These are phyloP conservation scores for Callocephalon fimbriatum DNA, from an alignment of 2,113 vertebrate genomes.

Conservation along the genomic window DNA sequence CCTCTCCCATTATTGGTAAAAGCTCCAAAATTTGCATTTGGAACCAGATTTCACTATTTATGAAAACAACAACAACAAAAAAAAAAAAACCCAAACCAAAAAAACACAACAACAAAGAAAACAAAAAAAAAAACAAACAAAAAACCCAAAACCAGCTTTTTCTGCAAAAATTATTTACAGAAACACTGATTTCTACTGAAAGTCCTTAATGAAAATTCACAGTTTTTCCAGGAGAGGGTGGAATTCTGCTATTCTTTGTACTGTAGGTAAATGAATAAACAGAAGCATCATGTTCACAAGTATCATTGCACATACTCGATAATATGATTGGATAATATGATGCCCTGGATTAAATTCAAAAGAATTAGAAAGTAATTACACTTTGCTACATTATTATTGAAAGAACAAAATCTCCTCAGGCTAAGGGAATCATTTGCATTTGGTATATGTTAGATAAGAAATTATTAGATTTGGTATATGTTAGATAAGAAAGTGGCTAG, in stretches of 20 bases:
- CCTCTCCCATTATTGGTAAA: not conserved
- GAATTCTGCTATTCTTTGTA: constrained; percentile 41
- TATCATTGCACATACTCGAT: not conserved
- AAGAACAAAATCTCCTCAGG: constrained; percentile 28
- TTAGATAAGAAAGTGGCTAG: constrained; percentile 50
- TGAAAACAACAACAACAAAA: not conserved
- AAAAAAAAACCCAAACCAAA: too few relatives aligned
- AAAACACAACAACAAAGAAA: not conserved
- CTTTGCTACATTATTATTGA: not conserved
- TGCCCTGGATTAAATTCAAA: constrained; percentile 38
- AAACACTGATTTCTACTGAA: not conserved
- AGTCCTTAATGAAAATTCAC: not conserved
- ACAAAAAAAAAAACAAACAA: too few relatives aligned
- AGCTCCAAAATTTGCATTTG: not conserved
- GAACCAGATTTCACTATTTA: not conserved
- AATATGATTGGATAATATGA: not conserved
- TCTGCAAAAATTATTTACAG: not conserved
- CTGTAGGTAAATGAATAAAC: not conserved
- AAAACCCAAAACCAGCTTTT: fast-evolving
- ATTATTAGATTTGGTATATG: not conserved
- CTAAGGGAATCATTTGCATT: constrained; percentile 35
- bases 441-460: constrained; percentile 31
- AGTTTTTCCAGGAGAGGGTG: constrained; percentile 63
- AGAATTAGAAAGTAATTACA: constrained; percentile 26
- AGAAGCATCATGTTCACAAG: not conserved